Base-by-base conservation (phyloP, 2,113 vertebrate species). In the Artemisiospiza belli region DNA sequence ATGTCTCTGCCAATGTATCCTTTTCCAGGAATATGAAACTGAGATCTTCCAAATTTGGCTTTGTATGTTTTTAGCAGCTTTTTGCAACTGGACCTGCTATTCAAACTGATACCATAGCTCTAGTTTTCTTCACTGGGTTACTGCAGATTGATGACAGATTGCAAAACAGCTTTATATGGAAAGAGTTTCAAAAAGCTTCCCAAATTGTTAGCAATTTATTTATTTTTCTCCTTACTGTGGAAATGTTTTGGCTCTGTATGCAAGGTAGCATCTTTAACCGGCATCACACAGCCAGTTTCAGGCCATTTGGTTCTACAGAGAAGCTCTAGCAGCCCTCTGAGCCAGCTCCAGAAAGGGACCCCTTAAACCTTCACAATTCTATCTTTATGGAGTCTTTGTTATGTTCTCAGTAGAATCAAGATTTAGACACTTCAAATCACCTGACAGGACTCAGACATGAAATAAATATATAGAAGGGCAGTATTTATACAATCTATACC, bases 131-230 rank as follows among this genome's bases (percentile, higher is more conserved):
- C 68, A 46, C 68, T 90, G 57, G 22, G 43, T 59, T 95, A 68
- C 68, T 81, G 69, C 90, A 95, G 68, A 97, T 83, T 93, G 93
- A 91, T 88, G 90, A 95, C 95, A 97, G 94, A 96, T 93, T 93
- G 91, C 91, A 95, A 92, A 93, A 63, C 39, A 92, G 81, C 73
- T 83, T 78, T 87, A 76, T 66, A 89, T 69, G 86, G 67, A 61
- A 96, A 39, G 90, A 90, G 51, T 91, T 96, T 92, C 86, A 76
- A 82, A 92, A 92, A 91, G 51, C 52, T 12, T 87, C 94, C 59
- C 69, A 96, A 90, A 94, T 69, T 91, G 80, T 88, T 93, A 95
- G 49, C 19, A 83, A 70, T 67, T 87, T 81, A 83, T 94, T 94
- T 90, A 80, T 83, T 93, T 62, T 94, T 83, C 76, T 87, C 20